A percentile compares a stretch with the other conserved stretches of the same genome.
phyloP scores from a whole-genome alignment of 2,888 invertebrate species.

The Orthosia gothica region DNA sequence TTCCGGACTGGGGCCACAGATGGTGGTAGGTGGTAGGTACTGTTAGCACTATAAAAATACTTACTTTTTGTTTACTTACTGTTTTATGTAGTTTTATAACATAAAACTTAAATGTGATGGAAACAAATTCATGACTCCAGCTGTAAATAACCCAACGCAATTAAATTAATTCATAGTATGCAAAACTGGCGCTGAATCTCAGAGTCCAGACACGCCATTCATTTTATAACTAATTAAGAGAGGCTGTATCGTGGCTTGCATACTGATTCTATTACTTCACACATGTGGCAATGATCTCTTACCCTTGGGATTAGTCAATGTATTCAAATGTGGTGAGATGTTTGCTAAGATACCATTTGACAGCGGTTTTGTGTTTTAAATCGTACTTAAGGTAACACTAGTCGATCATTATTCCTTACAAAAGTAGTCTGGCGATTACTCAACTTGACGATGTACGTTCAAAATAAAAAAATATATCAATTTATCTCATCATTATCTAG shows the following conservation, averaged over 20 bases:
- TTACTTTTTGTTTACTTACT: too few relatives aligned
- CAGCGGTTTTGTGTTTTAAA: neutral
- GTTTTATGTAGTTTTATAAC: too few relatives aligned
- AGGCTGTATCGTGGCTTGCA: conserved; percentile 37
- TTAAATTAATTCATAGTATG: conserved; percentile 56
- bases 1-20: too few relatives aligned
- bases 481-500: too few relatives aligned
- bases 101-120: conserved; percentile 9
- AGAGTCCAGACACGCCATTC: conserved; percentile 39
- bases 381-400: too few relatives aligned
- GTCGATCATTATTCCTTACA: too few relatives aligned
- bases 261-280: conserved; percentile 44
- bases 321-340: conserved; percentile 14
- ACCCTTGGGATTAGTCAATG: conserved; percentile 26
- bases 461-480: too few relatives aligned
- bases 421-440: too few relatives aligned
- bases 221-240: conserved; percentile 57
- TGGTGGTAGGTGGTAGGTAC: too few relatives aligned
- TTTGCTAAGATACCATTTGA: neutral
- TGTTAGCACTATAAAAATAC: too few relatives aligned
- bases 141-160: conserved; percentile 25
- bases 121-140: conserved; percentile 26
- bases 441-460: too few relatives aligned
- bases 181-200: conserved; percentile 45
- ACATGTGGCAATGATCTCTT: conserved; percentile 36